These are phyloP conservation scores for Capreolus pygargus DNA, from an alignment of 2,113 vertebrate species.

Conservation along the genomic window DNA sequence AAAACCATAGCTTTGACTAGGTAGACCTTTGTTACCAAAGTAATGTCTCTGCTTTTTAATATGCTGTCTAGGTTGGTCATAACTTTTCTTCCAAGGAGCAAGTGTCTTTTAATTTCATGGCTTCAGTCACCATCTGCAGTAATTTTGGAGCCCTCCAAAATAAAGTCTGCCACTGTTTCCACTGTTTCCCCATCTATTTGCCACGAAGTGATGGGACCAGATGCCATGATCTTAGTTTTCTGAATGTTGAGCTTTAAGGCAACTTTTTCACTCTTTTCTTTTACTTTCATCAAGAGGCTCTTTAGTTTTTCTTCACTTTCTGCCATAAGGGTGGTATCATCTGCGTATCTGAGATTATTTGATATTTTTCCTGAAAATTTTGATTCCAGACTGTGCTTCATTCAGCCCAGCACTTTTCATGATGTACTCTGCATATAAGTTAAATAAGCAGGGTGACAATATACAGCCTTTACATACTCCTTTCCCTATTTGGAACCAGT, in stretches of 20 bases:
- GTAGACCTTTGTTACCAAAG: neutral
- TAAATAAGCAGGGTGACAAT: neutral
- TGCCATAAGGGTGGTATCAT: neutral
- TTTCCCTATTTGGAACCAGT: neutral
- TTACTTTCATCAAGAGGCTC: neutral
- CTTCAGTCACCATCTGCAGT: neutral
- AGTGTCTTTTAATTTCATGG: neutral
- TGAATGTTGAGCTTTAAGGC: neutral
- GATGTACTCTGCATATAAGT: neutral
- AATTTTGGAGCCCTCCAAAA: neutral
- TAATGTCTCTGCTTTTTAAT: neutral
- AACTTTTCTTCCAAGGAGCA: neutral
- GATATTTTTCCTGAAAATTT: neutral
- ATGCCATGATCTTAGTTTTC: neutral
- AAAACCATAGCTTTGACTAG: neutral
- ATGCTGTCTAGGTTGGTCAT: neutral
- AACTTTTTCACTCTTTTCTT: neutral
- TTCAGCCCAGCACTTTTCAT: neutral
- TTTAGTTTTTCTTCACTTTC: neutral
- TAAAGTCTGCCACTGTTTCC: neutral
- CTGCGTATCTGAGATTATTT: neutral
- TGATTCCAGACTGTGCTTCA: neutral
- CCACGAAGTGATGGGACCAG: neutral
- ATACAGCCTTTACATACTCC: neutral
- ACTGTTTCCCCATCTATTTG: neutral